Conservation (phyloP, 2,888 invertebrate species). For the Acrobasis suavella region DNA sequence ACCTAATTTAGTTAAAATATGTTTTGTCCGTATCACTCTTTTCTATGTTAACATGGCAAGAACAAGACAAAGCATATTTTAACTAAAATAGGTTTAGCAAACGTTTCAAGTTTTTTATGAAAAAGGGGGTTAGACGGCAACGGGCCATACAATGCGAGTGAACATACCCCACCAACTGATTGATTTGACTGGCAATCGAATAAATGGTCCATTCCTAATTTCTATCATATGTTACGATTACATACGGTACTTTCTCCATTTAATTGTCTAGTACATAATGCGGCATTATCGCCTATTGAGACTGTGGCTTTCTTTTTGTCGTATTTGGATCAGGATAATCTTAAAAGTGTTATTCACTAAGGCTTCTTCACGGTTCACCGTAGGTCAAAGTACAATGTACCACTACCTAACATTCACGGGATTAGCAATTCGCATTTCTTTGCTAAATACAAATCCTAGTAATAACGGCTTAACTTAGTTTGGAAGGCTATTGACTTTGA, state of each 20-base stretch:
- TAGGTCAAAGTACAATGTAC: constrained; percentile 4
- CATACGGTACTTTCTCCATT: constrained; percentile 14
- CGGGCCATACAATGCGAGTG: background rate
- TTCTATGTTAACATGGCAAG: too few relatives aligned
- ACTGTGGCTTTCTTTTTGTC: constrained; percentile 16
- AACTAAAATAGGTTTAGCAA: too few relatives aligned
- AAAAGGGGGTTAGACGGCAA: too few relatives aligned
- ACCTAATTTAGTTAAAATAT: too few relatives aligned
- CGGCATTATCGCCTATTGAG: constrained; percentile 12
- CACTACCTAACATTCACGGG: background rate
- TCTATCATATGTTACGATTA: constrained; percentile 13
- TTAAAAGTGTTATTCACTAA: background rate
- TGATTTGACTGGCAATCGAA: constrained; percentile 4
- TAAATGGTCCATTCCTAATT: constrained; percentile 19
- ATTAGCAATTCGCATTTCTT: background rate
- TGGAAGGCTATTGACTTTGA: too few relatives aligned
- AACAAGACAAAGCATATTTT: too few relatives aligned
- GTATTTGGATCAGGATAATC: constrained; percentile 1
- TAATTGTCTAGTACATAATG: constrained; percentile 14
- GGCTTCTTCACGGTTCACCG: constrained; percentile 12
- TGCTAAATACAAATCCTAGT: constrained; percentile 2
- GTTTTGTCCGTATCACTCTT: too few relatives aligned
- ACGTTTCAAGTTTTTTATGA: too few relatives aligned
- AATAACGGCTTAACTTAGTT: background rate
- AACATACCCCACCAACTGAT: background rate